Evolutionary conservation across 1,140 invertebrate species (phyloP).

Genomic region (Macrocentrus cingulum): DNA sequence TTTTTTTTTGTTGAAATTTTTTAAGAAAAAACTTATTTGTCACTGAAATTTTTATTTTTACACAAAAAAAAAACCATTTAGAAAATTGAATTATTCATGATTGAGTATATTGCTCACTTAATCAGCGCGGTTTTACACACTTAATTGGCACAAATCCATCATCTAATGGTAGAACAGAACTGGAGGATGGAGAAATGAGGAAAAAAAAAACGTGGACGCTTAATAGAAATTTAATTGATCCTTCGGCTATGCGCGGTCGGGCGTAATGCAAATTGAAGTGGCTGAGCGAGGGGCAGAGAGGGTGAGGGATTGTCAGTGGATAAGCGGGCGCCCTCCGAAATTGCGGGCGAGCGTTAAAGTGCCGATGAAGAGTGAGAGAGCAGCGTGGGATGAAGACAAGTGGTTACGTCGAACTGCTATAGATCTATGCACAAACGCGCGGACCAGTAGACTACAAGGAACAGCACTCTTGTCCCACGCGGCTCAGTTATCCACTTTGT

Average conservation of each 20-base stretch:
- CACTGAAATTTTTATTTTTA: too few species aligned
- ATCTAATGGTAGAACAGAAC: slow-evolving; percentile 31
- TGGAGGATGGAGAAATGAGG: slow-evolving; percentile 28
- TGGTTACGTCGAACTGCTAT: neutral
- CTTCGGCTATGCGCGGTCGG: slow-evolving; percentile 51
- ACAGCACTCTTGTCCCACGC: slow-evolving; percentile 48
- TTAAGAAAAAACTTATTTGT: too few species aligned
- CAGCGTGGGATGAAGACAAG: neutral
- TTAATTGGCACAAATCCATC: slow-evolving; percentile 32
- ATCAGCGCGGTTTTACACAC: too few species aligned
- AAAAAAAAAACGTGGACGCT: slow-evolving; percentile 48
- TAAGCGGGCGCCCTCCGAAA: slow-evolving; percentile 7
- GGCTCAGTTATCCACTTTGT: slow-evolving; percentile 41
- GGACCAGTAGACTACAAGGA: slow-evolving; percentile 31
- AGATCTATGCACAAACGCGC: neutral
- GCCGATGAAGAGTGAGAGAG: slow-evolving; percentile 11
- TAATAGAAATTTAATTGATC: slow-evolving; percentile 59
- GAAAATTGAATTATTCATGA: too few species aligned
- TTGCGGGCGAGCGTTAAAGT: slow-evolving; percentile 17
- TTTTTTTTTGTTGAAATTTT: too few species aligned
- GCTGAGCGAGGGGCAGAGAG: slow-evolving; percentile 31
- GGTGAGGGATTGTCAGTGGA: slow-evolving; percentile 24
- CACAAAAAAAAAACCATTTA: too few species aligned
- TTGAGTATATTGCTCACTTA: too few species aligned
- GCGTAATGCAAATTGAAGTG: slow-evolving; percentile 53